These are phyloP conservation scores for Mya arenaria DNA, from an alignment of 1,140 invertebrate species.

Conservation along the genomic window DNA sequence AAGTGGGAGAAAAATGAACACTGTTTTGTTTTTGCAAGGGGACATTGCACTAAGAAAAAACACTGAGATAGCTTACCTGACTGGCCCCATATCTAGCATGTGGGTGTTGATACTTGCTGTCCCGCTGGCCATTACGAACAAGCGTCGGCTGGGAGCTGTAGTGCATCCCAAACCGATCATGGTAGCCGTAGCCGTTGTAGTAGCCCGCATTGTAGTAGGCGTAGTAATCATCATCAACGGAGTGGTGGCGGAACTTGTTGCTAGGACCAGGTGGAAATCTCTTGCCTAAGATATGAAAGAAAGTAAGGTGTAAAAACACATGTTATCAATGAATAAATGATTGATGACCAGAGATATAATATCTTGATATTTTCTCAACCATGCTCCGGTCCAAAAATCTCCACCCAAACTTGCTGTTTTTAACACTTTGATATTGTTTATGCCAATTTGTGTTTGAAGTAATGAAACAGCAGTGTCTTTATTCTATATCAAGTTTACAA, in stretches of 20 bases:
- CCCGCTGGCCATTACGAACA: conserved; percentile 69
- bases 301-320: too few relatives aligned
- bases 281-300: conserved; percentile 64
- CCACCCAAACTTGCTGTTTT: too few relatives aligned
- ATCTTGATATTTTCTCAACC: too few relatives aligned
- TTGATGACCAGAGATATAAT: too few relatives aligned
- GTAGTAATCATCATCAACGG: conserved; percentile 76
- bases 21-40: too few relatives aligned
- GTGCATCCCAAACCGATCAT: conserved; percentile 67
- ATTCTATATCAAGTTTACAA: too few relatives aligned
- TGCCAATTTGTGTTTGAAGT: too few relatives aligned
- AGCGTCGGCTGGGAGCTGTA: conserved; percentile 77
- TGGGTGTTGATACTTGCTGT: conserved; percentile 71
- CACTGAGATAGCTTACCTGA: conserved; percentile 59
- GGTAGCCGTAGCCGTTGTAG: conserved; percentile 67
- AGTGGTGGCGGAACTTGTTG: conserved; percentile 74
- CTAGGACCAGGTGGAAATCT: conserved; percentile 51
- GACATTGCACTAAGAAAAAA: background rate
- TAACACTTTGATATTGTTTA: too few relatives aligned
- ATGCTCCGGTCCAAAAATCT: too few relatives aligned
- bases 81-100: conserved; percentile 60
- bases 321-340: too few relatives aligned
- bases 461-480: too few relatives aligned
- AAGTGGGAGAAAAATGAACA: too few relatives aligned
- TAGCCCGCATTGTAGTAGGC: conserved; percentile 69